Percentiles rank a stretch among this genome's conserved stretches.
phyloP scores from a whole-genome alignment of 2,888 invertebrate genomes.

The Branchipolynoe longqiensis region DNA sequence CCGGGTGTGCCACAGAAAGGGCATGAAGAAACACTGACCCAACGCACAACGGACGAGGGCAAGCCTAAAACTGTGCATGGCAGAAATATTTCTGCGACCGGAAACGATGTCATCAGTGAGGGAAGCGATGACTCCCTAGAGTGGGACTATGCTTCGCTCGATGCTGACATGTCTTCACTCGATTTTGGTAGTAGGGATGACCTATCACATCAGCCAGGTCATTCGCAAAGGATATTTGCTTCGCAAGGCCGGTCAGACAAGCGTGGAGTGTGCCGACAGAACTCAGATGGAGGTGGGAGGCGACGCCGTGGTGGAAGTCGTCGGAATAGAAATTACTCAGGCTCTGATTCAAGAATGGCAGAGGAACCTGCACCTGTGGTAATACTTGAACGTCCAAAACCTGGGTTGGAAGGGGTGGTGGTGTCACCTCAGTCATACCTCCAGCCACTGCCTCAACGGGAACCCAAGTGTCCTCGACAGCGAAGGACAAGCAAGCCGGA shows the following conservation, averaged over 20 bases:
- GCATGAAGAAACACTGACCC: not conserved
- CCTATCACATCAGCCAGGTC: not conserved
- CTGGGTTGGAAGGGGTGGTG: not conserved
- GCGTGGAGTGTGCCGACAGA: not conserved
- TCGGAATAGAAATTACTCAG: not conserved
- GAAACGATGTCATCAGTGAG: constrained; percentile 31
- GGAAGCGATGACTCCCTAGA: constrained; percentile 56
- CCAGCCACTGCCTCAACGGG: not conserved
- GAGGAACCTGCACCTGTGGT: not conserved
- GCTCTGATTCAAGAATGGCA: not conserved
- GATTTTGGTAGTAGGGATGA: constrained; percentile 31
- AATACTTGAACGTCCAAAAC: not conserved
- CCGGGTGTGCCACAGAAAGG: constrained; percentile 3
- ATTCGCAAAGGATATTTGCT: not conserved
- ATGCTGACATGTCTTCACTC: constrained; percentile 6
- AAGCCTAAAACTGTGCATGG: not conserved
- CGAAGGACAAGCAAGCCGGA: not conserved
- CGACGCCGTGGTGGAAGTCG: not conserved
- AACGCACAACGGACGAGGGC: not conserved
- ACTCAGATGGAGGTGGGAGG: constrained; percentile 8
- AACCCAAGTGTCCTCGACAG: not conserved
- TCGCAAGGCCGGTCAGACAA: not conserved
- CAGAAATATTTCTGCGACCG: not conserved
- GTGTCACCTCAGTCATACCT: not conserved
- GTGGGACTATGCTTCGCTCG: constrained; percentile 55